A percentile compares a stretch with the other conserved stretches of the same genome.
Evolutionary conservation across 2,113 vertebrate genomes (phyloP).

Genomic region (Ictalurus punctatus): DNA sequence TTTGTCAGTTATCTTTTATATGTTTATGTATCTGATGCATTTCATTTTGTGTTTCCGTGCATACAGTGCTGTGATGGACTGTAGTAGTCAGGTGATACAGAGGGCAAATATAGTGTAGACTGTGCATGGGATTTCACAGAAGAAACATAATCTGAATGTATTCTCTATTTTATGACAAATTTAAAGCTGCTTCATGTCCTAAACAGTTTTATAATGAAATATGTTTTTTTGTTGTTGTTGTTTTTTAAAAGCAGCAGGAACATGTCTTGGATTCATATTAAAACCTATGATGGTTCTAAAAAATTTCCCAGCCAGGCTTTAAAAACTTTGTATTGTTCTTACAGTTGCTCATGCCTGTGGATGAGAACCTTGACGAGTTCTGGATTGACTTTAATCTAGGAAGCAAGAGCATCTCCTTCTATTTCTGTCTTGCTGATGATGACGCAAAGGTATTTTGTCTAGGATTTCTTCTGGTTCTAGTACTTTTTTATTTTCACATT

Average conservation of each 20-base stretch:
- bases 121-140: not conserved
- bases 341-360: slow-evolving; percentile 85
- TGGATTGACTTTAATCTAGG: slow-evolving; percentile 96
- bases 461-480: not conserved
- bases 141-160: not conserved
- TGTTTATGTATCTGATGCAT: no score
- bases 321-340: slow-evolving; percentile 15
- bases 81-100: not conserved
- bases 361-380: slow-evolving; percentile 93
- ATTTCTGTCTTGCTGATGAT: slow-evolving; percentile 79
- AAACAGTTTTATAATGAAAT: not conserved
- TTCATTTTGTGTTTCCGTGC: not conserved
- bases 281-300: not conserved
- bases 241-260: not conserved
- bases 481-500: not conserved
- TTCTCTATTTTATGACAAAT: not conserved
- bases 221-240: not conserved
- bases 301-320: not conserved
- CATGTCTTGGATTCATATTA: not conserved
- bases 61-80: not conserved
- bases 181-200: not conserved
- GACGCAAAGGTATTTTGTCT: slow-evolving; percentile 60
- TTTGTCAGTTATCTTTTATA: no score
- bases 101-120: not conserved
- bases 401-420: slow-evolving; percentile 90